phyloP scores from a whole-genome alignment of 2,797 vertebrate genomes.

The Phoeniculus purpureus region DNA sequence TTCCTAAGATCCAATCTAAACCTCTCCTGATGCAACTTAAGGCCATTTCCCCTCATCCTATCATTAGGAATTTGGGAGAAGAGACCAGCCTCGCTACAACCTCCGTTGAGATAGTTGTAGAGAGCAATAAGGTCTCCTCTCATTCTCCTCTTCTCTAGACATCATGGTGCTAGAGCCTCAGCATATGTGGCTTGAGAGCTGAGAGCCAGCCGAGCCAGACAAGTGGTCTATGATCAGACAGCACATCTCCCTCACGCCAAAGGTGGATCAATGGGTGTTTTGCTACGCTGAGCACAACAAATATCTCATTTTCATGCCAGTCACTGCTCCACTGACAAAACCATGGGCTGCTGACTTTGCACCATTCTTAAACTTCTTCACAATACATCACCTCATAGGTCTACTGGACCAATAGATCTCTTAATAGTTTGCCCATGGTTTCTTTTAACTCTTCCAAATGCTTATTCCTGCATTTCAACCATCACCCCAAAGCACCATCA shows the following conservation, averaged over 20 bases:
- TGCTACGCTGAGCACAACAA: background rate
- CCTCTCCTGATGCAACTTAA: too few species aligned
- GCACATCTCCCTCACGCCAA: background rate
- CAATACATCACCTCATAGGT: background rate
- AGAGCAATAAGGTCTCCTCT: too few species aligned
- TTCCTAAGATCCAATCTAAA: too few species aligned
- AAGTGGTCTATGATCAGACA: background rate
- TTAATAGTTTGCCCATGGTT: background rate
- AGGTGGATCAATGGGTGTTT: background rate
- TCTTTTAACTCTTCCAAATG: background rate
- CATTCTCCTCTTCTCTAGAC: background rate
- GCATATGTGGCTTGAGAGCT: background rate
- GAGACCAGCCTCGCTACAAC: too few species aligned
- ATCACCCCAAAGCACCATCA: background rate
- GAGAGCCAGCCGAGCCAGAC: background rate
- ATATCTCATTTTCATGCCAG: background rate
- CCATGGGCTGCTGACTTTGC: too few species aligned
- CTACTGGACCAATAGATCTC: background rate
- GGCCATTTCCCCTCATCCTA: too few species aligned
- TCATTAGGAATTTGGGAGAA: too few species aligned
- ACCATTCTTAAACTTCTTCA: background rate
- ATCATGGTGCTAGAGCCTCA: rapidly evolving
- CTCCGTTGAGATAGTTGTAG: too few species aligned
- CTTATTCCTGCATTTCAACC: background rate
- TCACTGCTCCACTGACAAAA: background rate